A percentile compares a stretch with the other conserved stretches of the same genome.
phyloP scores from a whole-genome alignment of 2,888 invertebrate genomes.

The Noctua fimbriata region DNA sequence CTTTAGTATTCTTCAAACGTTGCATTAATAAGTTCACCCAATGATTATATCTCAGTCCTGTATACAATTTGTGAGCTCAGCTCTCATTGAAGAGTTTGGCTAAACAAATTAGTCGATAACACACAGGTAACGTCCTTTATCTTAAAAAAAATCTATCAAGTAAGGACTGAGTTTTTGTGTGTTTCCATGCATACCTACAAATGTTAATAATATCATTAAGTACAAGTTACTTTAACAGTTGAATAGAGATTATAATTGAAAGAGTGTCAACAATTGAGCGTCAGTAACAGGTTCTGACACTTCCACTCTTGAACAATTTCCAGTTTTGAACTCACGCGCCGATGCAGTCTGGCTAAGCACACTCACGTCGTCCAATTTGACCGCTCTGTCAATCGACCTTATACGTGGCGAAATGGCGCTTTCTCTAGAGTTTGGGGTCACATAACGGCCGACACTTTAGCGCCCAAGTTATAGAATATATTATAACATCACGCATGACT shows the following conservation, averaged over 20 bases:
- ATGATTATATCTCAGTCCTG: neutral
- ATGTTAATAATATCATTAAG: neutral
- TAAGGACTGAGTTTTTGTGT: neutral
- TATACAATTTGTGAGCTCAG: neutral
- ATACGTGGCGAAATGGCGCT: slow-evolving; percentile 74
- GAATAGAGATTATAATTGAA: neutral
- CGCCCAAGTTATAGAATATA: slow-evolving; percentile 65
- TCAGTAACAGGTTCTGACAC: neutral
- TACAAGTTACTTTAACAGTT: neutral
- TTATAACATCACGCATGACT: slow-evolving; percentile 54
- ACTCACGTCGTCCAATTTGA: slow-evolving; percentile 36
- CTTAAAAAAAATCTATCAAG: neutral
- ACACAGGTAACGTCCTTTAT: neutral
- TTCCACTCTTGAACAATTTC: neutral
- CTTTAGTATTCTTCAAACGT: slow-evolving; percentile 10
- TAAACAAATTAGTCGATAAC: neutral
- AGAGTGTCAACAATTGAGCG: neutral
- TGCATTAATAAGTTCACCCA: neutral
- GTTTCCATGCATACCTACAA: neutral
- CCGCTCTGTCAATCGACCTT: slow-evolving; percentile 55
- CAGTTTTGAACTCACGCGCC: slow-evolving; percentile 3
- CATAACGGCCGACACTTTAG: slow-evolving; percentile 73
- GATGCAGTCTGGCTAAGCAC: neutral
- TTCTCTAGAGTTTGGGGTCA: slow-evolving; percentile 79
- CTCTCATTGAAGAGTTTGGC: neutral